A percentile compares a stretch with the other conserved stretches of the same genome.
phyloP scores from a whole-genome alignment of 2,888 invertebrate species.

The Cheilosia pagana region DNA sequence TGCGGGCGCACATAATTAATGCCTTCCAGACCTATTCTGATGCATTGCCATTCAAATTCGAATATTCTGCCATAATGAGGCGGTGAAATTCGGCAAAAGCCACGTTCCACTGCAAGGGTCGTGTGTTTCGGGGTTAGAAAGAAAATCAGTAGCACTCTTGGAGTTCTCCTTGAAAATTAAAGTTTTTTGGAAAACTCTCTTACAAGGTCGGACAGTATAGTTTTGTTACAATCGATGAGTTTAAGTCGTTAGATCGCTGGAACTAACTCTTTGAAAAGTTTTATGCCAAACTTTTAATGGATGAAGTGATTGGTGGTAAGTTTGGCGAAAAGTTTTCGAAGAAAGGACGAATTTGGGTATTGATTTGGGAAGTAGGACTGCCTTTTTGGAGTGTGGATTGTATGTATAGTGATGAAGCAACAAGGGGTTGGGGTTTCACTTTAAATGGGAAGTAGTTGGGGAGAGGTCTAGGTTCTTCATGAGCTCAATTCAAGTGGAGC shows the following conservation, averaged over 20 bases:
- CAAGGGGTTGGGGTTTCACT: too few relatives aligned
- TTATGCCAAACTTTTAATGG: conserved; percentile 58
- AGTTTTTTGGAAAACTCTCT: conserved; percentile 26
- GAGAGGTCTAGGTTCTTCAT: too few relatives aligned
- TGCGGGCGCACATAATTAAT: conserved; percentile 9
- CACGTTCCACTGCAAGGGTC: conserved; percentile 15
- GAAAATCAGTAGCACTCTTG: conserved; percentile 21
- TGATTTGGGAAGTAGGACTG: neutral
- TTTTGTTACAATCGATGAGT: conserved; percentile 49
- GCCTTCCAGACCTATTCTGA: conserved; percentile 8
- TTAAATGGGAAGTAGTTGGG: too few relatives aligned
- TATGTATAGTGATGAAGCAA: too few relatives aligned
- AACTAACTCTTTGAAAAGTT: conserved; percentile 25
- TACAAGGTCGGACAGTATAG: conserved; percentile 40
- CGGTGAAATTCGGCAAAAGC: conserved; percentile 12
- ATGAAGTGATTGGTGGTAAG: conserved; percentile 38
- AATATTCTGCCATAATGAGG: conserved; percentile 38
- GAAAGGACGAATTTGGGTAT: neutral
- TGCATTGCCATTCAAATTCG: conserved; percentile 18
- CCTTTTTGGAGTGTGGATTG: neutral
- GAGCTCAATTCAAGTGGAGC: too few relatives aligned
- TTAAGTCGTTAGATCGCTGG: conserved; percentile 28
- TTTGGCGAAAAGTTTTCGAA: neutral
- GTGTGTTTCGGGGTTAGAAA: conserved; percentile 1
- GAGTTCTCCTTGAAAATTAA: conserved; percentile 29